Base-by-base conservation (phyloP, 1,140 invertebrate species). In the Nixonia krombeini region DNA sequence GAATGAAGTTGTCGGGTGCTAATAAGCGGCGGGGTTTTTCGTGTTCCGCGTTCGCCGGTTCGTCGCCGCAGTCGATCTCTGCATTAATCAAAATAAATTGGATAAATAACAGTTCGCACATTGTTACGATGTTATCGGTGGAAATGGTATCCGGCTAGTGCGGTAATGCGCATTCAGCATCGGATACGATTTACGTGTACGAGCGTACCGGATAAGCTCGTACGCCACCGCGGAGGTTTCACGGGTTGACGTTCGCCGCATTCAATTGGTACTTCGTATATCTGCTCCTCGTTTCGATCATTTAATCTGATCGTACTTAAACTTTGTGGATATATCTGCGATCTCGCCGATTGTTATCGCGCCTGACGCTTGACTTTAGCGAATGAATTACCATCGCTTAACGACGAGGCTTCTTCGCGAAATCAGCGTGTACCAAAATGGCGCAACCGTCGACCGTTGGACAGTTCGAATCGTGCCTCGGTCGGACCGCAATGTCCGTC, bases 231-330 rank as follows among this genome's bases (percentile, higher is more conserved):
- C 16, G 29, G 31, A 55, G 29, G 55, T 45, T 63, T 63, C 44
- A 29, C 35, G 31, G 5, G 28, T 59, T n/a, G 55, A 59, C 50
- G 47, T 18, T 37, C 51, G 35, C 56, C 56, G 38, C 55, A 42
- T 59, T 42, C 41, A 47, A 47, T 35, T 31, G 23, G 18, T 26
- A 46, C 25, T 31, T 35, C 10, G 45, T 55, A n/a, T n/a, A 58
- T 35, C 33, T 58, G 57, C 57, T 52, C 17, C 33, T 17, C 47
- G 41, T 45, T 68, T 44, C 53, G 49, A 69, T 26, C 21, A 57
- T 63, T 64, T 64, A 64, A 70, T 70, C 59, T 70, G 66, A 70
- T 70, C 55, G 59, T 31, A 51, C 40, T 55, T 42, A 69, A 63
- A 69, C 49, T 47, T 45, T 45, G 15, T 40, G 40, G 31, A 31